Conservation (phyloP, 2,797 vertebrate species). For the Danio albolineatus region DNA sequence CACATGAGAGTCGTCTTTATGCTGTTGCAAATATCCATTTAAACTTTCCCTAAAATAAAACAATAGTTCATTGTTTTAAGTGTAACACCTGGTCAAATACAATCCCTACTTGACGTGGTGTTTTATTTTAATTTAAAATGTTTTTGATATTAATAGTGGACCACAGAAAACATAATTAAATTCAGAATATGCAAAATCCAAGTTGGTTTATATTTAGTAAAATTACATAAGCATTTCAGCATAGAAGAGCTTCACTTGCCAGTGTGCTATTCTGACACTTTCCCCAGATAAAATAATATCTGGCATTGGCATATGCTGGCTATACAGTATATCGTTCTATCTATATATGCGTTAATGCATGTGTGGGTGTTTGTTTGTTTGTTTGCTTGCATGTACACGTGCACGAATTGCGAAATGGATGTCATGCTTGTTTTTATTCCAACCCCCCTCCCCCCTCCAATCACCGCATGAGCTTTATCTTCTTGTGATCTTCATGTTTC, state of each 20-base stretch:
- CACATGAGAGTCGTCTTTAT: too few relatives aligned
- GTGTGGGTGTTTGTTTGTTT: slow-evolving; percentile 25
- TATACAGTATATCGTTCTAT: background rate
- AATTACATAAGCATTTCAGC: slow-evolving; percentile 1
- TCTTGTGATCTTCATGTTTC: slow-evolving; percentile 24
- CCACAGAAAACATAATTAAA: background rate
- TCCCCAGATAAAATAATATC: background rate
- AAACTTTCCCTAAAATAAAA: too few relatives aligned
- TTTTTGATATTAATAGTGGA: too few relatives aligned
- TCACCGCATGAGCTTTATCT: slow-evolving; percentile 22
- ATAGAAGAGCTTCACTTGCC: slow-evolving; percentile 16
- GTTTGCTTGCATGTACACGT: slow-evolving; percentile 1
- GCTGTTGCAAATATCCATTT: too few relatives aligned
- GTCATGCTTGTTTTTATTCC: background rate
- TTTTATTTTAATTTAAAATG: too few relatives aligned
- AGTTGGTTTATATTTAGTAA: background rate
- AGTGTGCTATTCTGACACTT: background rate
- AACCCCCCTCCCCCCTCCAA: slow-evolving; percentile 14
- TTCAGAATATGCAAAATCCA: background rate
- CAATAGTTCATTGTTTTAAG: too few relatives aligned
- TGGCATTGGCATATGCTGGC: background rate
- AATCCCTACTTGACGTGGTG: too few relatives aligned
- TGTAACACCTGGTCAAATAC: too few relatives aligned
- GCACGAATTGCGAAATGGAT: slow-evolving; percentile 6
- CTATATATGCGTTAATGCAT: background rate